A percentile compares a stretch with the other conserved stretches of the same genome.
These are phyloP conservation scores for Syndactyla subalaris DNA, from an alignment of 2,797 vertebrate species.

Conservation along the genomic window DNA sequence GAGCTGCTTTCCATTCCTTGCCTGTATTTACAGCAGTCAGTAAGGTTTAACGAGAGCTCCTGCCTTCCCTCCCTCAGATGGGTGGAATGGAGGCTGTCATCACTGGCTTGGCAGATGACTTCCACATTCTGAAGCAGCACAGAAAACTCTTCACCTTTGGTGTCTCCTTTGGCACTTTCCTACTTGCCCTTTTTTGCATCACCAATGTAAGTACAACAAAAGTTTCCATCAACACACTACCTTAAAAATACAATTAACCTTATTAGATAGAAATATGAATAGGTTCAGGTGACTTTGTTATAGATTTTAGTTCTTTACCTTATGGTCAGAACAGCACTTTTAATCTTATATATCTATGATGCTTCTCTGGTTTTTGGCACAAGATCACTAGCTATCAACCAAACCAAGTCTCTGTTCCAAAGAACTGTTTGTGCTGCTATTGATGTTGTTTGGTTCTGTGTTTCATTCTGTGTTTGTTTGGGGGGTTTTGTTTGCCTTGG, in stretches of 20 bases:
- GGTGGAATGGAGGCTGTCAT: conserved; percentile 98
- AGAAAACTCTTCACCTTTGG: conserved; percentile 93
- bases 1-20: neutral
- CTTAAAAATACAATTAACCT: neutral
- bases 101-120: conserved; percentile 94
- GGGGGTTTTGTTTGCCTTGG: accelerated
- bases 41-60: neutral
- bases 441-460: neutral
- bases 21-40: neutral
- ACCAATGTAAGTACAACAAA: conserved; percentile 87
- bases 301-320: neutral
- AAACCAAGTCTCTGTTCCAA: neutral
- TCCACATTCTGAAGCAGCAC: conserved; percentile 91
- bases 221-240: neutral
- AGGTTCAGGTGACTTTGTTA: neutral
- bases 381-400: neutral
- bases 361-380: neutral
- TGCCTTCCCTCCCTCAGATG: conserved; percentile 82
- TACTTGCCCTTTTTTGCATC: conserved; percentile 90
- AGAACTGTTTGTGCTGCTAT: neutral
- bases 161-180: conserved; percentile 89
- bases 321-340: neutral
- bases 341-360: neutral
- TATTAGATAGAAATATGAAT: neutral
- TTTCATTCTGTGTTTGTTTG: neutral